These are phyloP conservation scores for Sarcoramphus papa DNA, from an alignment of 2,797 vertebrate genomes.

Conservation along the genomic window DNA sequence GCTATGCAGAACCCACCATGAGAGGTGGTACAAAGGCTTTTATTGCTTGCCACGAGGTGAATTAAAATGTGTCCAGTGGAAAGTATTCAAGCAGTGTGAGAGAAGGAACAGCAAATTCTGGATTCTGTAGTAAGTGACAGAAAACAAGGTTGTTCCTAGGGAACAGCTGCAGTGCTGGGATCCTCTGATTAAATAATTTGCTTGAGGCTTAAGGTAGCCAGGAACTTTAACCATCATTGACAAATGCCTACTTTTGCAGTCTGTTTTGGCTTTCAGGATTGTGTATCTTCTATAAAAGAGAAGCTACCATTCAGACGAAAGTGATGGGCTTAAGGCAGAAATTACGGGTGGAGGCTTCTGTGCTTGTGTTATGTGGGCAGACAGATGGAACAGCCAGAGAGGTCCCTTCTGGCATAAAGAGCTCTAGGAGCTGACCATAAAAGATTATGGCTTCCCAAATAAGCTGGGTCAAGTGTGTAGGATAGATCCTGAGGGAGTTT, in stretches of 20 bases:
- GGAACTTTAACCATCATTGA: not conserved
- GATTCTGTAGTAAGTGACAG: not conserved
- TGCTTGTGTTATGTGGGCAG: not conserved
- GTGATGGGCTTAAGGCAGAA: not conserved
- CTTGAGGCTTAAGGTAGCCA: not conserved
- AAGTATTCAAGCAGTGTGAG: not conserved
- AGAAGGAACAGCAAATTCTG: not conserved
- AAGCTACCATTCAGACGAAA: not conserved
- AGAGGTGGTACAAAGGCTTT: not conserved
- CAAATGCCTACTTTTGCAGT: not conserved
- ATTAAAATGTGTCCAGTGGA: not conserved
- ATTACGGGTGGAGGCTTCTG: not conserved
- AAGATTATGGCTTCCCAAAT: not conserved
- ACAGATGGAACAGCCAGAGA: not conserved
- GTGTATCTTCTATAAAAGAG: not conserved
- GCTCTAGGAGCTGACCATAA: not conserved
- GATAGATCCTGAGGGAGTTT: not conserved
- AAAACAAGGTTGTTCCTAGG: not conserved
- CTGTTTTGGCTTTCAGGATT: constrained; percentile 8
- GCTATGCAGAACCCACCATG: not conserved
- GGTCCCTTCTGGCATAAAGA: not conserved
- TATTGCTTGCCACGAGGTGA: not conserved
- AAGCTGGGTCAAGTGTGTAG: not conserved
- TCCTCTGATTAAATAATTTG: not conserved
- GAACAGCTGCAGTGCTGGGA: not conserved